Percentiles rank a stretch among this genome's conserved stretches.
phyloP scores from a whole-genome alignment of 2,113 vertebrate species.

The Aldabrachelys gigantea region DNA sequence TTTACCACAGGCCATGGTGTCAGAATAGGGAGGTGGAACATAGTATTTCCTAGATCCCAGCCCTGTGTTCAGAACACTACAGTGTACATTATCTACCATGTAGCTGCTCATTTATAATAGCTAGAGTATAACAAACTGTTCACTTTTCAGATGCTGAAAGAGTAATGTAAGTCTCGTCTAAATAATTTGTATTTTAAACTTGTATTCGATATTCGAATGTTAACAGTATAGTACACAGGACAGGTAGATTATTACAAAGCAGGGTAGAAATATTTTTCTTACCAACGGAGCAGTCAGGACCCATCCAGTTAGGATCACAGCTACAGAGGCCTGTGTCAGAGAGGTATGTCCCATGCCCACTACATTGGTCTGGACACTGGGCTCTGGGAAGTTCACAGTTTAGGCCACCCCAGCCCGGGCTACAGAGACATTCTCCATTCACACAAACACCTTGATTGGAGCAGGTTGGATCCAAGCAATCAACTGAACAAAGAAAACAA shows the following conservation, averaged over 20 bases:
- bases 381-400: constrained; percentile 93
- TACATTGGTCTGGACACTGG: constrained; percentile 97
- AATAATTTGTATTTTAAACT: not conserved
- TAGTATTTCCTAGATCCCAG: not conserved
- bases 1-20: not conserved
- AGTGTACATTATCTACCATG: not conserved
- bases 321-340: constrained; percentile 94
- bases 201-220: rapidly evolving
- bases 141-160: not conserved
- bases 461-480: constrained; percentile 95
- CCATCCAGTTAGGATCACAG: constrained; percentile 99
- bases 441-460: constrained; percentile 97
- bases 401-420: constrained; percentile 96
- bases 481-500: constrained; percentile 79
- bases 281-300: constrained; percentile 98
- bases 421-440: constrained; percentile 95
- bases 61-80: not conserved
- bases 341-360: constrained; percentile 95
- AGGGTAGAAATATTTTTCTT: constrained; percentile 48
- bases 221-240: not conserved
- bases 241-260: rapidly evolving
- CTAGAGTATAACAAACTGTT: not conserved
- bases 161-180: not conserved
- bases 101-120: rapidly evolving
- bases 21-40: not conserved